A percentile compares a stretch with the other conserved stretches of the same genome.
These are phyloP conservation scores for Haplotaxodon microlepis DNA, from an alignment of 2,113 vertebrate genomes.

Conservation along the genomic window DNA sequence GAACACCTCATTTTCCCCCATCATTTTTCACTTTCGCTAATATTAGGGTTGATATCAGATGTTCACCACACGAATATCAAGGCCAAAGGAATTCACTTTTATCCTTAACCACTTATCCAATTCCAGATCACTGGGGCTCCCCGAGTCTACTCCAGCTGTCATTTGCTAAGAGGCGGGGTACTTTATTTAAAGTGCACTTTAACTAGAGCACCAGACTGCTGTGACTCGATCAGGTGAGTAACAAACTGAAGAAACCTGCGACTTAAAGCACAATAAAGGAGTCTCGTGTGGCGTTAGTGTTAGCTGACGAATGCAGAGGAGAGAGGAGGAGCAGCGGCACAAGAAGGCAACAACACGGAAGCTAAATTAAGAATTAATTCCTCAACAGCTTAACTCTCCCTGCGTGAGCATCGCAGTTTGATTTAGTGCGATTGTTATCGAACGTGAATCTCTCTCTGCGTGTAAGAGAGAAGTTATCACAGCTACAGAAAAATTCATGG, in stretches of 20 bases:
- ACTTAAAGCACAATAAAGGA: background rate
- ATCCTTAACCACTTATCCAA: background rate
- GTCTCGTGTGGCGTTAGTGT: background rate
- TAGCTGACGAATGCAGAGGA: background rate
- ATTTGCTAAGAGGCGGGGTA: background rate
- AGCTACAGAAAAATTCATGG: background rate
- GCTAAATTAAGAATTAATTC: background rate
- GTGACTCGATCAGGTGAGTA: background rate
- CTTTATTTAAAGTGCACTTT: background rate
- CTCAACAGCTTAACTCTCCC: background rate
- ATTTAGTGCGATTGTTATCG: background rate
- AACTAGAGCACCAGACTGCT: background rate
- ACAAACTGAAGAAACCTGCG: background rate
- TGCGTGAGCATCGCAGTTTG: background rate
- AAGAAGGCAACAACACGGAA: background rate
- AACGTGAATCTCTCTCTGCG: background rate
- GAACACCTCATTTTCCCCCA: background rate
- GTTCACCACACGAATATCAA: background rate
- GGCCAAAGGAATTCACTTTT: background rate
- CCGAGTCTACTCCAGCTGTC: background rate
- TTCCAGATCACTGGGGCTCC: background rate
- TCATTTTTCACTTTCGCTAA: background rate
- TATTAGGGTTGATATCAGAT: background rate
- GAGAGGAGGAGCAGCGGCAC: background rate
- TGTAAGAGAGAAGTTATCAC: background rate